Conservation (phyloP, 2,888 invertebrate species). For the Orthonevra nobilis region DNA sequence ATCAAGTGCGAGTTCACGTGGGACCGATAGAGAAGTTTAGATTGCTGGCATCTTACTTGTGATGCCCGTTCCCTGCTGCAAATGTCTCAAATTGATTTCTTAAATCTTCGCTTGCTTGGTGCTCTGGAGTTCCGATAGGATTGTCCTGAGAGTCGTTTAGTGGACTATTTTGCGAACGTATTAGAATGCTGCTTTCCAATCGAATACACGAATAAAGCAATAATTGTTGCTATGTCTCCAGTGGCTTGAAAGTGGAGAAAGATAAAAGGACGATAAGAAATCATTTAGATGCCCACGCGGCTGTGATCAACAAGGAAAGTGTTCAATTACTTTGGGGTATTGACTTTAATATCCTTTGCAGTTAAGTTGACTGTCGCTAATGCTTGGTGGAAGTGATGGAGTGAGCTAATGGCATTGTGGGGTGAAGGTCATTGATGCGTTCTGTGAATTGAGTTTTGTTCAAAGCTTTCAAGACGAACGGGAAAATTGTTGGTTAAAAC, state of each 20-base stretch:
- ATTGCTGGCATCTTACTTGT: conserved; percentile 24
- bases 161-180: conserved; percentile 31
- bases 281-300: conserved; percentile 21
- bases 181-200: conserved; percentile 41
- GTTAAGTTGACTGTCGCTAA: conserved; percentile 55
- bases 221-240: conserved; percentile 65
- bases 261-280: conserved; percentile 31
- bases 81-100: conserved; percentile 64
- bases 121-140: conserved; percentile 37
- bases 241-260: conserved; percentile 8
- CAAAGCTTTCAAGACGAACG: no score
- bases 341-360: conserved; percentile 51
- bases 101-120: conserved; percentile 49
- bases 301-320: neutral
- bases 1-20: conserved; percentile 37
- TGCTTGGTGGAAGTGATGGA: neutral
- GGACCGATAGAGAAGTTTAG: conserved; percentile 38
- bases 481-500: no score
- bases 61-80: conserved; percentile 2
- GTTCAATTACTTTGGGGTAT: conserved; percentile 58
- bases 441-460: no score
- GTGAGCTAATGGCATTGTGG: conserved; percentile 32
- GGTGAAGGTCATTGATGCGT: no score
- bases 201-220: conserved; percentile 57
- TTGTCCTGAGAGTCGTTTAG: conserved; percentile 47